Conservation (phyloP, 2,797 vertebrate genomes). For the Sebastes hubbsi region DNA sequence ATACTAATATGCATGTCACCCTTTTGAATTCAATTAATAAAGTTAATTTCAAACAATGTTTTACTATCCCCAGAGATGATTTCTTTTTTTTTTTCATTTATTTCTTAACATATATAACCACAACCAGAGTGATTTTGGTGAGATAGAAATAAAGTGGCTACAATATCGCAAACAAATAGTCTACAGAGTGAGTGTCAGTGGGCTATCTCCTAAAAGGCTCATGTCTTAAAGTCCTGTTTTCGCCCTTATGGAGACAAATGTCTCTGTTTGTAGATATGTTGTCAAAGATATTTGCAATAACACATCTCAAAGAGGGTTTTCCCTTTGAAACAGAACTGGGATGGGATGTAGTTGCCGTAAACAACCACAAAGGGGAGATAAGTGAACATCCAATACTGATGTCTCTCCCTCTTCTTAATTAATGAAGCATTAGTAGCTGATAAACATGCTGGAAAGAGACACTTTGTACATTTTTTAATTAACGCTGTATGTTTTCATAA, state of each 20-base stretch:
- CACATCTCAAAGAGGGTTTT: neutral
- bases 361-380: constrained; percentile 45
- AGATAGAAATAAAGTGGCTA: neutral
- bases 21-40: neutral
- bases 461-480: constrained; percentile 29
- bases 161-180: neutral
- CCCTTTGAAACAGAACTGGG: neutral
- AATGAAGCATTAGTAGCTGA: constrained; percentile 16
- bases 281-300: neutral
- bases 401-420: neutral
- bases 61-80: no score
- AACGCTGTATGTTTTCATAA: neutral
- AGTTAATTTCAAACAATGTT: neutral
- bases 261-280: neutral
- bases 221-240: neutral
- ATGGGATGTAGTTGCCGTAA: neutral
- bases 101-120: neutral
- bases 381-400: constrained; percentile 38
- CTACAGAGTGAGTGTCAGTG: neutral
- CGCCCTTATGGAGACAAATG: neutral
- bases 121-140: neutral
- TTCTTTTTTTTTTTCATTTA: no score
- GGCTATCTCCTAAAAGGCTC: no score
- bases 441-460: constrained; percentile 11
- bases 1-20: no score